Evolutionary conservation across 2,113 vertebrate genomes (phyloP).

Genomic region (Rhizomys pruinosus): DNA sequence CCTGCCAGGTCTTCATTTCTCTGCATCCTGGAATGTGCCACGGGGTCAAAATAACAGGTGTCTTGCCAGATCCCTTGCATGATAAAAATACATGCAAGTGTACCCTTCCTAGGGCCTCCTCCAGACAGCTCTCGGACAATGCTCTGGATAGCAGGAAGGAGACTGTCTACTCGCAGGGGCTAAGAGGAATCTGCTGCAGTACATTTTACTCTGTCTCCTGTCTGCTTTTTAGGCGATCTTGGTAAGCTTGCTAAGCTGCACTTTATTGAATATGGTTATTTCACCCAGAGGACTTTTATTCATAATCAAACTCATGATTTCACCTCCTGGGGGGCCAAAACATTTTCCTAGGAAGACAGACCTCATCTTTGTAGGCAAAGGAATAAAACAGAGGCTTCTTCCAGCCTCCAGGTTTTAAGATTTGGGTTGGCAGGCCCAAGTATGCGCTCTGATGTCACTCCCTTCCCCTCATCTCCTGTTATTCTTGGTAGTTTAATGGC

Average conservation of each 20-base stretch:
- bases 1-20: not conserved
- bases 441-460: not conserved
- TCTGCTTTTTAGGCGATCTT: not conserved
- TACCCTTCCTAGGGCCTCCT: not conserved
- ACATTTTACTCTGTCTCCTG: not conserved
- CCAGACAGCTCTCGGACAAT: not conserved
- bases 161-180: fast-evolving
- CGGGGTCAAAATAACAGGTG: not conserved
- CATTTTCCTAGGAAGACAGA: constrained; percentile 55
- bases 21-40: not conserved
- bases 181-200: not conserved
- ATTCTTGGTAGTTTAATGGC: not conserved
- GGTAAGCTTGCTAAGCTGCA: constrained; percentile 32
- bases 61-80: fast-evolving
- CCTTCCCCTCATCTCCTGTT: not conserved
- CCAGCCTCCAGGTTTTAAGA: not conserved
- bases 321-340: constrained; percentile 43
- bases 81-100: not conserved
- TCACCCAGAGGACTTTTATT: constrained; percentile 24
- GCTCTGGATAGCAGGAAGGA: not conserved
- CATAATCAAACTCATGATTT: constrained; percentile 13
- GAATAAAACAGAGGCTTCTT: not conserved
- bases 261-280: constrained; percentile 9
- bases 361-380: not conserved
- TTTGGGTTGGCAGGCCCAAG: constrained; percentile 1